Evolutionary conservation across 2,113 vertebrate species (phyloP).

Genomic region (Parotia lawesii): DNA sequence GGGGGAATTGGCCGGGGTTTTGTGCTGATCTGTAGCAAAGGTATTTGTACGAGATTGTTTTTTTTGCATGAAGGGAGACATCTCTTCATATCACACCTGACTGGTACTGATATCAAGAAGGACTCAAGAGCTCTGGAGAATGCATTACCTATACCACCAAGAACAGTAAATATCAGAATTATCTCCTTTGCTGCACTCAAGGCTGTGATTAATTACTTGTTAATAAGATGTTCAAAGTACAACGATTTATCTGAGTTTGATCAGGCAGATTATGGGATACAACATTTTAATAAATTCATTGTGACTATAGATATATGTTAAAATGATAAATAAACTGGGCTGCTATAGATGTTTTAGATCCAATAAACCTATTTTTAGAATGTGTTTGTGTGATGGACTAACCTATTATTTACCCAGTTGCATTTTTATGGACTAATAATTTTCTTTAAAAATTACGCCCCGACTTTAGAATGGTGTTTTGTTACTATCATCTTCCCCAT

Average conservation of each 20-base stretch:
- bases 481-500: constrained; percentile 21
- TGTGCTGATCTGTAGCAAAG: neutral
- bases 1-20: neutral
- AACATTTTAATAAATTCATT: constrained; percentile 75
- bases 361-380: constrained; percentile 71
- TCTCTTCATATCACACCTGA: neutral
- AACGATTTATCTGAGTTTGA: constrained; percentile 72
- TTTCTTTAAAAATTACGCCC: constrained; percentile 35
- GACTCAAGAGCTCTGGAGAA: constrained; percentile 28
- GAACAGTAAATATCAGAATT: constrained; percentile 58
- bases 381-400: constrained; percentile 68
- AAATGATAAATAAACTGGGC: constrained; percentile 64
- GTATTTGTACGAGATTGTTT: neutral
- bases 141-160: constrained; percentile 28
- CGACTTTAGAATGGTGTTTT: constrained; percentile 59
- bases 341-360: constrained; percentile 63
- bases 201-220: constrained; percentile 71
- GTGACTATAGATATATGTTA: constrained; percentile 63
- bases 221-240: constrained; percentile 66
- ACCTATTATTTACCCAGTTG: constrained; percentile 71
- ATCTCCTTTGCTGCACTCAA: constrained; percentile 47
- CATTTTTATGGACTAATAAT: constrained; percentile 69
- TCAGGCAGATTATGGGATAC: constrained; percentile 71
- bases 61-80: neutral
- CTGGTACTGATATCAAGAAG: neutral